A percentile compares a stretch with the other conserved stretches of the same genome.
Evolutionary conservation across 1,140 invertebrate genomes (phyloP).

Genomic region (Phenacoccus solenopsis): DNA sequence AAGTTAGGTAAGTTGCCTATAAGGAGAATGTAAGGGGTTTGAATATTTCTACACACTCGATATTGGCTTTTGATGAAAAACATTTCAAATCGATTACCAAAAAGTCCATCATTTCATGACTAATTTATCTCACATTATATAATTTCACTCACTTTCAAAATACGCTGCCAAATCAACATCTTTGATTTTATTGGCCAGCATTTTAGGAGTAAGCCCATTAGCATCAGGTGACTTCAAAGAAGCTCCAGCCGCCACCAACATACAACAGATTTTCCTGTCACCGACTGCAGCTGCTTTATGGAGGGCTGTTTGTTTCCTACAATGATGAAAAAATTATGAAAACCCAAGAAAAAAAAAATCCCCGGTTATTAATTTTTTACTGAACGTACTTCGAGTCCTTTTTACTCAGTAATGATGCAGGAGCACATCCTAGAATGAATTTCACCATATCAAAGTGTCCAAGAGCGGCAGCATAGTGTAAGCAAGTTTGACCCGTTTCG

Average conservation of each 20-base stretch:
- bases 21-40: no score
- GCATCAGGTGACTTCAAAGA: neutral
- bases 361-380: neutral
- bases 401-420: neutral
- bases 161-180: neutral
- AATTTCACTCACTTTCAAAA: slow-evolving; percentile 4
- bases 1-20: no score
- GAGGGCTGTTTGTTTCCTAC: neutral
- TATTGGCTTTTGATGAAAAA: no score
- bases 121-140: no score
- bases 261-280: neutral
- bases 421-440: neutral
- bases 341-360: neutral
- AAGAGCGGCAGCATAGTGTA: neutral
- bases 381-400: neutral
- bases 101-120: no score
- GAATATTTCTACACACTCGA: no score
- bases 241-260: neutral
- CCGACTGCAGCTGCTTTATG: neutral
- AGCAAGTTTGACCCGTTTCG: neutral
- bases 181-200: neutral
- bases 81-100: no score
- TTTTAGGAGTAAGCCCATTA: neutral
- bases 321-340: neutral
- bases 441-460: neutral